Base-by-base conservation (phyloP, 2,888 invertebrate species). In the Phalera bucephala region DNA sequence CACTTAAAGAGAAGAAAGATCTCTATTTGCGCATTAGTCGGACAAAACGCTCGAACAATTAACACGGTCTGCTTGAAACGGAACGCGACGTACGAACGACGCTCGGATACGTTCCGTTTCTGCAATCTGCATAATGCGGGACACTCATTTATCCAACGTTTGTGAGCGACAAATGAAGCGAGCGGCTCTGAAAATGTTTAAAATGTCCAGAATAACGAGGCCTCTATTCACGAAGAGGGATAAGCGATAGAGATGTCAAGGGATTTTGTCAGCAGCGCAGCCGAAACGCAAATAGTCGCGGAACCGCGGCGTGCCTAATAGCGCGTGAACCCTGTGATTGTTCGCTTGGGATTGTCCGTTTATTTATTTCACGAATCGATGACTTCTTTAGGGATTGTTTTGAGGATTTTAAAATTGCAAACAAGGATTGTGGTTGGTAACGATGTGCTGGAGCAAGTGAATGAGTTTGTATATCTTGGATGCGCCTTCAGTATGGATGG, bases 111-210 rank as follows among this genome's bases (percentile, higher is more conserved):
- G 67, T 56, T 46, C 71, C 62, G 68, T 61, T 70, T 60, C 64
- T 64, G 61, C 69, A 74, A 81, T 80, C 80, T 84, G 77, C 84
- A 83, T 84, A 84, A 83, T 81, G 66, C 67, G 56, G 70, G 56
- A 64, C 63, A 73, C 77, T 82, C 83, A 81, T 84, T 84, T 79
- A 68, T 61, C 66, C 60, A 52, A 57, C 79, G 77, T 77, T 82
- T 84, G 82, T 82, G 74, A 73, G 53, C 70, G 72, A 64, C 80
- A 80, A 83, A 84, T 85, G 83, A 83, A 80, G 78, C 83, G 78
- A 45, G 57, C 52, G 56, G 56, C 57, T 58, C 58, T 59, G 67
- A 54, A 64, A 69, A 65, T 64, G 71, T 60, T 63, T 63, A 57
- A 66, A 67, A 62, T 56, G 54, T 30, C 77, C 76, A 73, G 38